Evolutionary conservation across 2,797 vertebrate species (phyloP).

Genomic region (Adrianichthys oophorus): DNA sequence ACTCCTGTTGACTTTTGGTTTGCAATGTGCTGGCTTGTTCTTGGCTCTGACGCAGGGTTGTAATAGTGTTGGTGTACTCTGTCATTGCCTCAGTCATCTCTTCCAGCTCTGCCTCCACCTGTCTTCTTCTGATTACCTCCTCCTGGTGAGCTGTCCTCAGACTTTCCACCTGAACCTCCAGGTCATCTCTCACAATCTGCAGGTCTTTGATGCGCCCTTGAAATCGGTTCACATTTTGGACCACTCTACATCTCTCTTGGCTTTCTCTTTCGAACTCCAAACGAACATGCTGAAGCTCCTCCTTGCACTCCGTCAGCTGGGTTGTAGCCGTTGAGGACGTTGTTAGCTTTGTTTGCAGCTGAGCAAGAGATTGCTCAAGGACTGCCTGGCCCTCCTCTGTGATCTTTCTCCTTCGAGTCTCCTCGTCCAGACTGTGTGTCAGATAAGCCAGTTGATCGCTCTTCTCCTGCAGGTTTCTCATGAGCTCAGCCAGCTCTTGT

Average conservation of each 20-base stretch:
- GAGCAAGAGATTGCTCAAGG: constrained; percentile 82
- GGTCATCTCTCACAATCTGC: constrained; percentile 82
- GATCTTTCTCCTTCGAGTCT: constrained; percentile 82
- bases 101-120: constrained; percentile 86
- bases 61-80: constrained; percentile 84
- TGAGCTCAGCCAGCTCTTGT: constrained; percentile 82
- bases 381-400: constrained; percentile 83
- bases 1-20: constrained; percentile 82
- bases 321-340: constrained; percentile 75
- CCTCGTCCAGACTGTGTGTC: constrained; percentile 85
- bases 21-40: constrained; percentile 81
- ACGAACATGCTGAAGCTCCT: constrained; percentile 81
- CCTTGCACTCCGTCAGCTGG: constrained; percentile 82
- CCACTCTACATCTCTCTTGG: constrained; percentile 81
- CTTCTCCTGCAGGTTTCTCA: constrained; percentile 86
- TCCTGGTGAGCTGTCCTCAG: constrained; percentile 83
- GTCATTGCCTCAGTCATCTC: constrained; percentile 74
- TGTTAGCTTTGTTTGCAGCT: constrained; percentile 83
- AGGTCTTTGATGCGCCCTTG: constrained; percentile 88
- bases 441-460: constrained; percentile 83
- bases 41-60: constrained; percentile 83
- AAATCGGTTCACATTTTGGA: constrained; percentile 82
- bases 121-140: constrained; percentile 82
- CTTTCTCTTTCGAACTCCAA: constrained; percentile 84
- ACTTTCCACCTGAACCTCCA: constrained; percentile 85